phyloP scores from a whole-genome alignment of 2,888 invertebrate genomes.

The Lochmaea capreae region DNA sequence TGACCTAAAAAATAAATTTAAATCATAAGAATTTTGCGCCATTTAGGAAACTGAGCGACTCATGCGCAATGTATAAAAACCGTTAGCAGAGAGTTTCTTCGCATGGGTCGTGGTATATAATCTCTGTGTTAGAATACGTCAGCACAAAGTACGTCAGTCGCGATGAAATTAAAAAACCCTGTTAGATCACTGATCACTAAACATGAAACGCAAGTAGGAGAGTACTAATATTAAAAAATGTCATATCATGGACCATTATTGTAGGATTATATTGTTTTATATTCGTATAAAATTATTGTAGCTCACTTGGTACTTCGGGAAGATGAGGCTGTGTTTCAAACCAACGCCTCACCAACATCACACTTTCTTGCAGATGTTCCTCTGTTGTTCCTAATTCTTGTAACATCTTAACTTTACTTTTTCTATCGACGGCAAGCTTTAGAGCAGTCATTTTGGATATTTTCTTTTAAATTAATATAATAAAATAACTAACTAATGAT shows the following conservation, averaged over 20 bases:
- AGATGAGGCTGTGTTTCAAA: conserved; percentile 39
- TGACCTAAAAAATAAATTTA: conserved; percentile 38
- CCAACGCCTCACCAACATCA: conserved; percentile 35
- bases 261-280: no score
- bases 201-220: no score
- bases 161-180: no score
- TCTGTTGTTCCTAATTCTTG: conserved; percentile 23
- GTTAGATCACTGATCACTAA: no score
- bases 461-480: background rate
- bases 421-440: background rate
- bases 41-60: no score
- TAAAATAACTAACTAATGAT: background rate
- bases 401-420: conserved; percentile 2
- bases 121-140: no score
- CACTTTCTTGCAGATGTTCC: conserved; percentile 29
- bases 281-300: background rate
- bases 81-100: no score
- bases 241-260: no score
- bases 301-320: conserved; percentile 44
- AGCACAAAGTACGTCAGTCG: no score
- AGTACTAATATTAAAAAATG: no score
- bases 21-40: background rate
- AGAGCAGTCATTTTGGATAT: background rate
- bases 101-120: no score
- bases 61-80: no score